phyloP scores from a whole-genome alignment of 1,140 invertebrate genomes.

The Penaeus vannamei region DNA sequence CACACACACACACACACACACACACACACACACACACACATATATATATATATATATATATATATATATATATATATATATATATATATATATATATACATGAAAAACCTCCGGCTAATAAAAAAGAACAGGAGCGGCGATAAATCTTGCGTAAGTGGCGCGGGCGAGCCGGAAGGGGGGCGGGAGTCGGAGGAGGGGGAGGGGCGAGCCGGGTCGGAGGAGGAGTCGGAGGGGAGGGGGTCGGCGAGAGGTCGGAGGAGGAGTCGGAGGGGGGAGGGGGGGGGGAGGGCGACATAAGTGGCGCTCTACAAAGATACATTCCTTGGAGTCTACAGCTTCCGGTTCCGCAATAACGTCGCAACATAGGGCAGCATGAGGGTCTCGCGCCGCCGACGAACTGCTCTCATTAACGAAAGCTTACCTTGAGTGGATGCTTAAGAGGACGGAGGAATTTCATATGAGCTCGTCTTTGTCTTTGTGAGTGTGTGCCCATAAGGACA shows the following conservation, averaged over 20 bases:
- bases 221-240: background rate
- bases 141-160: background rate
- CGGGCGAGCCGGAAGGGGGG: background rate
- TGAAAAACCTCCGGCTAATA: too few species aligned
- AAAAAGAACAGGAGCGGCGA: too few species aligned
- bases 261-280: background rate
- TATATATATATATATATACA: too few species aligned
- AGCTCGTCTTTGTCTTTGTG: background rate
- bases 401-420: too few species aligned
- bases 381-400: too few species aligned
- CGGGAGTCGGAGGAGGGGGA: background rate
- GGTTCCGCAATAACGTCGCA: too few species aligned
- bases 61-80: too few species aligned
- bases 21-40: background rate
- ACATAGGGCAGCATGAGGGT: too few species aligned
- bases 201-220: background rate
- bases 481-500: background rate
- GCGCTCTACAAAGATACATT: too few species aligned
- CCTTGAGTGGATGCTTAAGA: too few species aligned
- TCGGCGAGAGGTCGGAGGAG: background rate
- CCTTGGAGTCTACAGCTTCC: too few species aligned
- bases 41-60: too few species aligned
- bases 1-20: background rate
- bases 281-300: background rate
- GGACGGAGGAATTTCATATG: background rate